phyloP scores from a whole-genome alignment of 1,140 invertebrate genomes.

The Diuraphis noxia region DNA sequence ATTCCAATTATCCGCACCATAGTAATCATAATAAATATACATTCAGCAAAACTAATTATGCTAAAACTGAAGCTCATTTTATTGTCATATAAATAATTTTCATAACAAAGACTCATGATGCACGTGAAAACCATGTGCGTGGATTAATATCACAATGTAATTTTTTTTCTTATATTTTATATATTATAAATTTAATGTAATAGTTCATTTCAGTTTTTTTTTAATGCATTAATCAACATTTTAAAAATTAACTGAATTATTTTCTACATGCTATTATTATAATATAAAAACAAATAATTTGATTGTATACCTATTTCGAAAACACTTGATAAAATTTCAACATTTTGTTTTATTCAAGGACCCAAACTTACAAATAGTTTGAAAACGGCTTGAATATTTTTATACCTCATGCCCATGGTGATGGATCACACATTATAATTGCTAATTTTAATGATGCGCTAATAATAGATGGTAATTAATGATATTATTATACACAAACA shows the following conservation, averaged over 20 bases:
- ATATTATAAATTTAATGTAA: neutral
- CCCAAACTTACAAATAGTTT: neutral
- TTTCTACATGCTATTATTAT: neutral
- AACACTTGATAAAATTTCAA: neutral
- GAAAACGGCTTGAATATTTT: neutral
- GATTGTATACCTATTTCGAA: neutral
- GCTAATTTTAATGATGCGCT: neutral
- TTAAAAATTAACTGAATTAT: neutral
- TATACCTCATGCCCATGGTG: neutral
- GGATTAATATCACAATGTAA: neutral
- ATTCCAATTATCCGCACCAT: neutral
- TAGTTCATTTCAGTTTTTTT: neutral
- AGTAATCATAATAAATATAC: neutral
- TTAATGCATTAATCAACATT: neutral
- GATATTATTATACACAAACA: neutral
- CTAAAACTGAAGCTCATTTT: neutral
- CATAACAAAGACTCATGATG: neutral
- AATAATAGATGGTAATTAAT: neutral
- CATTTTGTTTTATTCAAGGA: neutral
- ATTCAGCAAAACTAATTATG: neutral
- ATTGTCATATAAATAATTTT: neutral
- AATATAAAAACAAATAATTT: neutral
- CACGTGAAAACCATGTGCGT: neutral
- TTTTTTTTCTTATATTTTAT: no score
- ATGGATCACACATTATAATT: neutral